phyloP scores from a whole-genome alignment of 2,888 invertebrate species.

The Hymenopus coronatus region DNA sequence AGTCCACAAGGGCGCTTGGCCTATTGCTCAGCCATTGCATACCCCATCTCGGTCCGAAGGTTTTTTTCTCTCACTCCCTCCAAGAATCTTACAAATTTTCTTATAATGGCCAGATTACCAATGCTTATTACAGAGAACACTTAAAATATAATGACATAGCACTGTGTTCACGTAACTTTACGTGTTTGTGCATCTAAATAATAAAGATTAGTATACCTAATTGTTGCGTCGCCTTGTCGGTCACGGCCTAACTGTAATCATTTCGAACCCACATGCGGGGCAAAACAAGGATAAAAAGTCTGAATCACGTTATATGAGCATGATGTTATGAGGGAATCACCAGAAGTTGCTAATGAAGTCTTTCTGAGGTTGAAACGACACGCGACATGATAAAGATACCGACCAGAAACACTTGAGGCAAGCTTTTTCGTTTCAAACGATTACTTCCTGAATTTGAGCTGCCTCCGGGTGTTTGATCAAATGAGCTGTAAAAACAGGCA shows the following conservation, averaged over 20 bases:
- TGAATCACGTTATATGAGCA: not conserved
- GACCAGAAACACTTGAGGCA: not conserved
- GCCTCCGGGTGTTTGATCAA: not conserved
- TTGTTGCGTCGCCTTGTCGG: not conserved
- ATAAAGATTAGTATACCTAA: not conserved
- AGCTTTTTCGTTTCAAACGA: not conserved
- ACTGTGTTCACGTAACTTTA: not conserved
- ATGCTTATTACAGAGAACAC: not conserved
- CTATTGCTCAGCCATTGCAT: too few species aligned
- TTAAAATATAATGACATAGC: not conserved
- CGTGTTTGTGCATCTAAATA: not conserved
- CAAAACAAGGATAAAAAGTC: not conserved
- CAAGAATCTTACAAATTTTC: too few species aligned
- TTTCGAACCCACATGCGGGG: not conserved
- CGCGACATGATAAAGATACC: not conserved
- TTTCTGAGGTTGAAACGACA: not conserved
- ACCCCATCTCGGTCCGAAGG: too few species aligned
- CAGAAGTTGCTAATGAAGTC: not conserved
- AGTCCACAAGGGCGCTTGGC: too few species aligned
- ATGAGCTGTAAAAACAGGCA: not conserved
- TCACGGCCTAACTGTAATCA: not conserved
- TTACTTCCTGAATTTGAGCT: not conserved
- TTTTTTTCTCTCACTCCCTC: too few species aligned
- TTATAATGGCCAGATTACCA: not conserved
- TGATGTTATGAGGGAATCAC: not conserved